These are phyloP conservation scores for Thecocarcelia acutangulata DNA, from an alignment of 2,888 invertebrate genomes.

Conservation along the genomic window DNA sequence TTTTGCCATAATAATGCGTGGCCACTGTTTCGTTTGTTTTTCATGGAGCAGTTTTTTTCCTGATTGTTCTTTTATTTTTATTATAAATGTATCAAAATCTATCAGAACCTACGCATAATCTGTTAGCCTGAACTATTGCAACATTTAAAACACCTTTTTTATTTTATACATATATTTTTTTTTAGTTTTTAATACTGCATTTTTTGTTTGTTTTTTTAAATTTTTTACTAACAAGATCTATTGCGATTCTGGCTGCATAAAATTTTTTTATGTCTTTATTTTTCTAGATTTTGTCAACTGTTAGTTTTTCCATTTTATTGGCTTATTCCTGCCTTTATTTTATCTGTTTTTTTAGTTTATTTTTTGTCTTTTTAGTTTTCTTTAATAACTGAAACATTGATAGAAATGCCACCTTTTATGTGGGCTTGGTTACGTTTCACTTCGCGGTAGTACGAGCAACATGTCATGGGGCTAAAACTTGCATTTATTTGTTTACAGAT, in stretches of 20 bases:
- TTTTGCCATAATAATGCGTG: conserved; percentile 56
- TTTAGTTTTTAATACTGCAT: not conserved
- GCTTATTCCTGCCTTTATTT: conserved; percentile 11
- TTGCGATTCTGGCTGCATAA: conserved; percentile 37
- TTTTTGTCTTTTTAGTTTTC: no score
- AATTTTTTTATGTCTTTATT: conserved; percentile 35
- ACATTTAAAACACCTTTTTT: conserved; percentile 50
- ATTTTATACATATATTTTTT: no score
- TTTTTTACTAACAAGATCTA: conserved; percentile 53
- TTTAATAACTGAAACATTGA: conserved; percentile 37
- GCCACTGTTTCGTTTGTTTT: conserved; percentile 56
- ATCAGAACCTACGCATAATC: conserved; percentile 60
- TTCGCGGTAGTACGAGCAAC: conserved; percentile 28
- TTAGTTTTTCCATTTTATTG: conserved; percentile 4
- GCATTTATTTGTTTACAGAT: conserved; percentile 29
- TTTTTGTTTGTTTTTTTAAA: conserved; percentile 16
- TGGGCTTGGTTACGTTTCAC: conserved; percentile 45
- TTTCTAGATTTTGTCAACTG: conserved; percentile 47
- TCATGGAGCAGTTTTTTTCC: conserved; percentile 3
- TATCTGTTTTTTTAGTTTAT: not conserved
- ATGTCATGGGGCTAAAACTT: conserved; percentile 36
- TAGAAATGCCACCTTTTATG: conserved; percentile 42
- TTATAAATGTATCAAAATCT: conserved; percentile 19
- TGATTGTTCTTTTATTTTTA: conserved; percentile 4
- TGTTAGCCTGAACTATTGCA: conserved; percentile 51